Percentiles rank a stretch among this genome's conserved stretches.
Conservation (phyloP, 1,140 invertebrate genomes). For the Sipha flava region DNA sequence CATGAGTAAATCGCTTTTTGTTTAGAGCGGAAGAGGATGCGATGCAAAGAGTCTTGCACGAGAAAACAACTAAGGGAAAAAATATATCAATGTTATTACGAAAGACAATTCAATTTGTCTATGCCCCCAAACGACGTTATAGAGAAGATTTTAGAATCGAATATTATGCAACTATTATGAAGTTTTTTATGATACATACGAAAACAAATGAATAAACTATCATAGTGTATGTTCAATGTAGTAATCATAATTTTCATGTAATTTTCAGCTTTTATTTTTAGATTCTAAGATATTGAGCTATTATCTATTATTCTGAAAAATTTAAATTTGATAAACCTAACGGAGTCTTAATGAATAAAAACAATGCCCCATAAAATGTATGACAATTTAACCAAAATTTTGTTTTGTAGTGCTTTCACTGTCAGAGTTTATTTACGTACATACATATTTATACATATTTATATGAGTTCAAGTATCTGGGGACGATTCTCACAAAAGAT, state of each 20-base stretch:
- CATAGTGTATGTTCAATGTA: no score
- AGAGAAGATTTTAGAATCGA: background rate
- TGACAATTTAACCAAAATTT: background rate
- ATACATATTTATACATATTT: no score
- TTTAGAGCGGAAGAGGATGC: background rate
- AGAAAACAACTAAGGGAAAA: background rate
- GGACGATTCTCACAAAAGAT: no score
- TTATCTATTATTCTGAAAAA: no score
- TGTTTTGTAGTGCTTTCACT: background rate
- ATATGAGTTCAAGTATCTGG: no score
- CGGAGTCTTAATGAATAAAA: background rate
- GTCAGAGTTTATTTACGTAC: background rate
- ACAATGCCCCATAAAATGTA: background rate
- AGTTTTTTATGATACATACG: no score
- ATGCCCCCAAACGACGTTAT: background rate
- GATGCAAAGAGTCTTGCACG: background rate
- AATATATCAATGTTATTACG: slow-evolving; percentile 4
- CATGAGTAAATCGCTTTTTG: background rate
- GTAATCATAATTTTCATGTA: no score
- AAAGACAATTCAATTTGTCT: background rate
- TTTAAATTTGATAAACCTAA: background rate
- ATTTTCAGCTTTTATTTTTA: no score
- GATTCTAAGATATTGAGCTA: no score
- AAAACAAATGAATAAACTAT: no score
- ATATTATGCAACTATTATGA: background rate